These are phyloP conservation scores for Pardalotus punctatus DNA, from an alignment of 2,113 vertebrate genomes.

Conservation along the genomic window DNA sequence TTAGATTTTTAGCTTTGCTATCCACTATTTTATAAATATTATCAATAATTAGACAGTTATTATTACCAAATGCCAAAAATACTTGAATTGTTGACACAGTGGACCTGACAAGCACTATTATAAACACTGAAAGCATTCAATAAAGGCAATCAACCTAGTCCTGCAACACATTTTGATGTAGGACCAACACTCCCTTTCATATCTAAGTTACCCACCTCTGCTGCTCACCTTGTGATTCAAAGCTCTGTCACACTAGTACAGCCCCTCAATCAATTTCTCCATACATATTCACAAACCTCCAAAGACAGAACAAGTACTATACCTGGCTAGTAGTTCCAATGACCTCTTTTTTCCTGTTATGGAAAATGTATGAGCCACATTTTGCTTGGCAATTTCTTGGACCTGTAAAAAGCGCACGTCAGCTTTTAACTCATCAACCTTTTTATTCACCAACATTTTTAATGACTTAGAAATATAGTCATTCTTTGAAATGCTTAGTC, in stretches of 20 bases:
- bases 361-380: constrained; percentile 83
- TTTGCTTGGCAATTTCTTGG: constrained; percentile 88
- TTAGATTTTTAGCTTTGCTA: neutral
- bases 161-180: neutral
- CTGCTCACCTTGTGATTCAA: neutral
- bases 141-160: neutral
- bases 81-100: neutral
- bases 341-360: constrained; percentile 89
- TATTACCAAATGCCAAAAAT: neutral
- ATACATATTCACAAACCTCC: neutral
- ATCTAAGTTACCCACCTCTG: neutral
- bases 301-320: neutral
- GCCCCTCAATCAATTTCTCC: neutral
- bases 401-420: constrained; percentile 74
- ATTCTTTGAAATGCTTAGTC: neutral
- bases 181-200: neutral
- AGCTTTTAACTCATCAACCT: neutral
- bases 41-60: neutral
- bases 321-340: constrained; percentile 93
- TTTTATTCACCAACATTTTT: neutral
- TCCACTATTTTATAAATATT: neutral
- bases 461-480: neutral
- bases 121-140: neutral
- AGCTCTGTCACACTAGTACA: neutral
- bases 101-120: neutral